phyloP scores from a whole-genome alignment of 2,797 vertebrate genomes.

The Cuniculus paca region DNA sequence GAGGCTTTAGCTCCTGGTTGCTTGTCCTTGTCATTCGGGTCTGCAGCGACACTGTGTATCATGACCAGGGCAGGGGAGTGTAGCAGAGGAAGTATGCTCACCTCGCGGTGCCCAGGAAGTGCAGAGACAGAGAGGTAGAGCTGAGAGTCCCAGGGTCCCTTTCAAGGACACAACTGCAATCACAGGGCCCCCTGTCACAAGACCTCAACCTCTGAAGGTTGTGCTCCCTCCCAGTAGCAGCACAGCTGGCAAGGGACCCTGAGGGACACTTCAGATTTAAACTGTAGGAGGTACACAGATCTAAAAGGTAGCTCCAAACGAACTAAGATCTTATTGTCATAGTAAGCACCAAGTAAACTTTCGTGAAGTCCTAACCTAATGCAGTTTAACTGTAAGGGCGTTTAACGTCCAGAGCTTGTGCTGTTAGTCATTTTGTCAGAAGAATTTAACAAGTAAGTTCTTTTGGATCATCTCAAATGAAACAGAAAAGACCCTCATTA shows the following conservation, averaged over 20 bases:
- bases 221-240: not conserved
- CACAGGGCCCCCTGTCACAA: not conserved
- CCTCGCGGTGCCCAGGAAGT: not conserved
- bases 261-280: not conserved
- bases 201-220: not conserved
- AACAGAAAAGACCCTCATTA: not conserved
- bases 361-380: not conserved
- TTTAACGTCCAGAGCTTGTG: not conserved
- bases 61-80: not conserved
- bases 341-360: not conserved
- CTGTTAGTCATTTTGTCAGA: not conserved
- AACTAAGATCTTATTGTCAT: not conserved
- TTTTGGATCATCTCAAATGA: not conserved
- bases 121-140: not conserved
- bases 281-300: not conserved
- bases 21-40: not conserved
- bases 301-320: not conserved
- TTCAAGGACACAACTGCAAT: not conserved
- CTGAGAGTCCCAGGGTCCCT: too few species aligned
- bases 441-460: constrained; percentile 12
- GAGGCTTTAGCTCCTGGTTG: not conserved
- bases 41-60: too few species aligned
- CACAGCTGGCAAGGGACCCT: too few species aligned
- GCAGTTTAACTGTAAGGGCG: not conserved
- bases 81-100: not conserved